Percentiles rank a stretch among this genome's conserved stretches.
These are phyloP conservation scores for Timema cristinae DNA, from an alignment of 2,888 invertebrate genomes.

Conservation along the genomic window DNA sequence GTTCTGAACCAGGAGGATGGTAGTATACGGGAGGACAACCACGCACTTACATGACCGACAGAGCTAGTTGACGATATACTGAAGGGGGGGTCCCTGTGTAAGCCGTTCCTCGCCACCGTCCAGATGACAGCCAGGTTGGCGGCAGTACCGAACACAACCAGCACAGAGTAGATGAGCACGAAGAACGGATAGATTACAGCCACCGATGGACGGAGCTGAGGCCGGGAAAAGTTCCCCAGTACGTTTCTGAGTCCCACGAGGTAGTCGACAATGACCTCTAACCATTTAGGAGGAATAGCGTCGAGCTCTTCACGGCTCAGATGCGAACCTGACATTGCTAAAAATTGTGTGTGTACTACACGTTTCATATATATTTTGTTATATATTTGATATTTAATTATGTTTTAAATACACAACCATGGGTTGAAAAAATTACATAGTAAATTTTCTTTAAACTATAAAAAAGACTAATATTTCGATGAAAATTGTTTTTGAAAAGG, in stretches of 20 bases:
- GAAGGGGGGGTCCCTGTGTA: conserved; percentile 61
- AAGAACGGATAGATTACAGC: conserved; percentile 56
- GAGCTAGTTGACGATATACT: conserved; percentile 61
- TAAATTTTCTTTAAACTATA: no score
- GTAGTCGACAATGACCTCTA: conserved; percentile 42
- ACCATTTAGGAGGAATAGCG: conserved; percentile 38
- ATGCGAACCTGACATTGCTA: neutral
- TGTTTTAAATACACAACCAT: no score
- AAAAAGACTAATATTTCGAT: no score
- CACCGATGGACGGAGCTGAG: conserved; percentile 56
- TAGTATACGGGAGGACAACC: conserved; percentile 64
- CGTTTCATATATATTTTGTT: no score
- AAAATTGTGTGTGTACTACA: no score
- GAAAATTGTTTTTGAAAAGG: no score
- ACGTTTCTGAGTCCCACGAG: conserved; percentile 43
- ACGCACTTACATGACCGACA: conserved; percentile 66
- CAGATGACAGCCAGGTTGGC: conserved; percentile 57
- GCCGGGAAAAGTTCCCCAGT: conserved; percentile 54
- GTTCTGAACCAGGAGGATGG: conserved; percentile 64
- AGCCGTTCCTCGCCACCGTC: conserved; percentile 45
- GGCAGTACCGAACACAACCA: conserved; percentile 54
- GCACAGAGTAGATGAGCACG: conserved; percentile 57
- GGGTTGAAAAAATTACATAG: no score
- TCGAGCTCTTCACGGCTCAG: conserved; percentile 28
- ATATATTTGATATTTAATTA: no score